Base-by-base conservation (phyloP, 2,797 vertebrate genomes). In the Neosilurus hyrtlii region DNA sequence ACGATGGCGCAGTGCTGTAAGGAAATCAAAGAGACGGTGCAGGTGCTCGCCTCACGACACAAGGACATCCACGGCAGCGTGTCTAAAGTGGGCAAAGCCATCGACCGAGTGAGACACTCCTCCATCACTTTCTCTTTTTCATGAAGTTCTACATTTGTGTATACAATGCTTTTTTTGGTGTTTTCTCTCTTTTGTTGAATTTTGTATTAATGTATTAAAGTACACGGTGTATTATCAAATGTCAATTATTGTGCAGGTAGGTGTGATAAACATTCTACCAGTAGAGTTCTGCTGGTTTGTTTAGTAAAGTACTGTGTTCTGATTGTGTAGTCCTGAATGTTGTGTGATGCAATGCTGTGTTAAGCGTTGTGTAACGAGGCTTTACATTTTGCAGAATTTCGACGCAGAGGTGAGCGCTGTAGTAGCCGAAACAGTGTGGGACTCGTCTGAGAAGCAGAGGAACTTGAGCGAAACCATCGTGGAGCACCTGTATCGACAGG, bases 31-130 rank as follows among this genome's bases (percentile, higher is more conserved):
- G 96, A 97, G 89, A 96, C 95, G 0, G 96, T 97, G 84, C 96
- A 97, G 92, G 95, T 96, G 91, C 91, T 97, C 57, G 96, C 96
- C 62, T 96, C 94, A 0, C 93, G 96, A 84, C 96, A 97, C 89
- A 97, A 97, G 90, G 96, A 97, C 89, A 97, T 97, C 86, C 96
- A 97, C 51, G 96, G 96, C 90, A 97, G 96, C 0, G 96, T 97
- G 72, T 97, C 96, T 26, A 95, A 96, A 92, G 96, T 97, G 84
- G 96, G 96, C 84, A 97, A 97, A 92, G 96, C 96, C 84, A 96
- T 97, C 0, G 96, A 97, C 90, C 91, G 96, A 92, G 96, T 97
- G 86, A 92, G 94, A 65, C 51, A 4, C 75, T 10, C 20, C 8
- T n/a, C 43, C 30, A 1, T 62, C 20, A 5, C 30, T 14, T 22